Evolutionary conservation across 2,113 vertebrate genomes (phyloP).

Genomic region (Tenebrosternarchus preto): DNA sequence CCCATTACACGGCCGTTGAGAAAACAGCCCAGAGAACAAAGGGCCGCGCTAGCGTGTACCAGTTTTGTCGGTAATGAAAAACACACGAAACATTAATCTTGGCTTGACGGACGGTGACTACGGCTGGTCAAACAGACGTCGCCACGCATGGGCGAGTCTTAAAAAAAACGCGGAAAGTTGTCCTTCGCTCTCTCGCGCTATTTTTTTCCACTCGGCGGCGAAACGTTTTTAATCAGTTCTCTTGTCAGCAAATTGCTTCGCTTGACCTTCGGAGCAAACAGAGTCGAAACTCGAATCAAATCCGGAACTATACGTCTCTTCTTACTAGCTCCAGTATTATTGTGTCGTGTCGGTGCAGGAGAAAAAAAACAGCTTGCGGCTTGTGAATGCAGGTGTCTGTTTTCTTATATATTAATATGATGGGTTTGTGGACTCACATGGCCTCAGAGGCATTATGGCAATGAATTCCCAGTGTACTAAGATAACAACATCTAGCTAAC

Average conservation of each 20-base stretch:
- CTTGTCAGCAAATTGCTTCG: slow-evolving; percentile 8
- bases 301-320: slow-evolving; percentile 6
- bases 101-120: slow-evolving; percentile 14
- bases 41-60: background rate
- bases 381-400: too few relatives aligned
- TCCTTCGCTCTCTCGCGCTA: too few relatives aligned
- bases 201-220: too few relatives aligned
- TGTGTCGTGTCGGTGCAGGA: slow-evolving; percentile 26
- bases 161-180: too few relatives aligned
- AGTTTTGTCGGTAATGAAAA: slow-evolving; percentile 24
- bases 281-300: slow-evolving; percentile 30
- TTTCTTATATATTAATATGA: too few relatives aligned
- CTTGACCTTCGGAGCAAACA: slow-evolving; percentile 34
- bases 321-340: background rate
- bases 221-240: slow-evolving; percentile 26
- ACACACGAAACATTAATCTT: slow-evolving; percentile 37
- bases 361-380: too few relatives aligned
- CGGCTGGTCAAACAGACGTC: slow-evolving; percentile 21
- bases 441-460: too few relatives aligned
- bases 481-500: background rate
- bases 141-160: too few relatives aligned
- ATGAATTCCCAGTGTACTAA: too few relatives aligned
- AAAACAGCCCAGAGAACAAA: background rate
- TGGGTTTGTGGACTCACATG: too few relatives aligned
- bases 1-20: background rate